phyloP scores from a whole-genome alignment of 2,113 vertebrate species.

The Camelus dromedarius region DNA sequence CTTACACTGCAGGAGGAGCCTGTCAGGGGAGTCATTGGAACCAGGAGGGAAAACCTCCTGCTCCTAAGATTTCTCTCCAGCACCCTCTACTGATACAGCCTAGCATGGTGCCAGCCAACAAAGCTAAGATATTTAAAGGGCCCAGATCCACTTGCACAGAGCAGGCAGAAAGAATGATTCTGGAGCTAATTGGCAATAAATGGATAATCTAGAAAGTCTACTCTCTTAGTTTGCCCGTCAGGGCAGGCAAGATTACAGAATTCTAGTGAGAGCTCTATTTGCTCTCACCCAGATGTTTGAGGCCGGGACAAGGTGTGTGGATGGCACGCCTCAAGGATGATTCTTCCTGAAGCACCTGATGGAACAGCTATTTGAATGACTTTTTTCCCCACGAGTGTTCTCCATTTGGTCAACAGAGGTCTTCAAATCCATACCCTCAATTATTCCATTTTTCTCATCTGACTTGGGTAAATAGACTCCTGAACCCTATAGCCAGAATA shows the following conservation, averaged over 20 bases:
- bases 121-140: neutral
- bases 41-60: neutral
- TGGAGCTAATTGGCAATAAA: neutral
- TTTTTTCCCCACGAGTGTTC: neutral
- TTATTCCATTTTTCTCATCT: neutral
- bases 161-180: neutral
- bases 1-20: neutral
- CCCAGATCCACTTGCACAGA: neutral
- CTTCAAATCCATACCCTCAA: neutral
- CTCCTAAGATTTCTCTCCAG: neutral
- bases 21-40: neutral
- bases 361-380: neutral
- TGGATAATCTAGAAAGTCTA: neutral
- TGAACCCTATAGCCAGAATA: neutral
- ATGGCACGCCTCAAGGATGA: neutral
- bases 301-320: neutral
- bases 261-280: neutral
- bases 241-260: neutral
- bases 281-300: neutral
- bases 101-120: neutral
- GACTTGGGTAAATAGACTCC: neutral
- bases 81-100: neutral
- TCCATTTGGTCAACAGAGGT: neutral
- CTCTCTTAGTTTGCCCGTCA: neutral
- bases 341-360: neutral